Evolutionary conservation across 2,888 invertebrate species (phyloP), one percentile per base, ranked within the genome.

Genomic region (Acronicta alni): DNA sequence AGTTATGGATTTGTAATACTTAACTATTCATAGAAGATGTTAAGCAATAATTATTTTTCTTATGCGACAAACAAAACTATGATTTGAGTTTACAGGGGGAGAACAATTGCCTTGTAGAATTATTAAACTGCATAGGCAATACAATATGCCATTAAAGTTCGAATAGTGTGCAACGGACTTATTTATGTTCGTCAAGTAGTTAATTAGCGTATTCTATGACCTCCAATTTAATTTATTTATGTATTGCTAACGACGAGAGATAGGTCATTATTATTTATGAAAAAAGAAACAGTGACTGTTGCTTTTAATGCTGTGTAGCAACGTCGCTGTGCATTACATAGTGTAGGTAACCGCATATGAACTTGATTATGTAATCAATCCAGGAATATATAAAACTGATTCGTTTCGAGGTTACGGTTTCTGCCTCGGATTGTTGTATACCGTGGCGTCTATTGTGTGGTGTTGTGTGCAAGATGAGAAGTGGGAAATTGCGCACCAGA

Each of bases 401-500:
- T 86, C 84, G 85, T 85, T 86, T 83, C 72, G 85, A 87, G 85
- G 84, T 82, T 84, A 79, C 62, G 72, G 71, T 68, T 83, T 76
- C 67, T 68, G 69, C 62, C 65, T 77, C 73, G 75, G 81, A 79
- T 77, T 83, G 67, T 65, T 61, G 57, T 67, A 48, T 79, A 82
- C 77, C 83, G 82, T 81, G 67, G 73, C 77, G 70, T 80, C 78
- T 80, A 74, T 77, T 78, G 76, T 81, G 67, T 70, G 70, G 77
- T 81, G 55, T 78, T 65, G 64, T 72, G 70, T 72, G 72, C 79
- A 78, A 82, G 84, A 84, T 82, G 88, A 86, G 89, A 88, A 86
- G 84, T 83, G 83, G 82, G 83, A 85, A 88, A 89, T 87, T 88
- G 87, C 84, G 83, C 86, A 83, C 78, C 81, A 85, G 85, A 83